A percentile compares a stretch with the other conserved stretches of the same genome.
phyloP scores from a whole-genome alignment of 2,797 vertebrate species.

The Clarias laeviceps region DNA sequence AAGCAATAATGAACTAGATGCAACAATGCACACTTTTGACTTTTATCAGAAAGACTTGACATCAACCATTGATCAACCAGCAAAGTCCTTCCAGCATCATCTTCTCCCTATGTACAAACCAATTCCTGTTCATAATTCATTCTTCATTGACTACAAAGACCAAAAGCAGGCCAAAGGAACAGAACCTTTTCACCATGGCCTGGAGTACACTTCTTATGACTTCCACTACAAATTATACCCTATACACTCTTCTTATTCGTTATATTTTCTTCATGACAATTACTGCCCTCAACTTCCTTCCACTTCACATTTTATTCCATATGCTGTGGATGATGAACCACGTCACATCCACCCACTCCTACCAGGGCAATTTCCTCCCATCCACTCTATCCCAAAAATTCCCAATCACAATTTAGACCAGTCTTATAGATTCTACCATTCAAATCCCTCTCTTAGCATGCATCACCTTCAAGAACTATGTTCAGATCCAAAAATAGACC shows the following conservation, averaged over 20 bases:
- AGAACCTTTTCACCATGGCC: constrained; percentile 32
- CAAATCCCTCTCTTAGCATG: constrained; percentile 72
- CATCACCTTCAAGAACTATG: constrained; percentile 78
- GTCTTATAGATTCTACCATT: constrained; percentile 80
- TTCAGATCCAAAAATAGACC: constrained; percentile 66
- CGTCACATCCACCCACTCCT: constrained; percentile 73
- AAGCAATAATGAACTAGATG: neutral
- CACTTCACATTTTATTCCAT: constrained; percentile 62
- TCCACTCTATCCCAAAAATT: constrained; percentile 63
- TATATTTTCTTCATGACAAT: constrained; percentile 78
- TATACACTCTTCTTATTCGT: constrained; percentile 76
- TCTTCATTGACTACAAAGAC: constrained; percentile 51
- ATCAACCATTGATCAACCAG: constrained; percentile 52
- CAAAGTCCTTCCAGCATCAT: constrained; percentile 65
- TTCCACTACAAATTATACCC: constrained; percentile 71
- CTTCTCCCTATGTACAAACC: constrained; percentile 78
- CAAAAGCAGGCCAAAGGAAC: neutral
- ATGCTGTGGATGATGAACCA: constrained; percentile 74
- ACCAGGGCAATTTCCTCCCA: constrained; percentile 77
- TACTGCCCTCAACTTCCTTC: constrained; percentile 67
- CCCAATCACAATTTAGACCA: constrained; percentile 67
- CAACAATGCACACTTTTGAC: constrained; percentile 74
- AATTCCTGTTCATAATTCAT: constrained; percentile 77
- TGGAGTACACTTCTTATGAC: constrained; percentile 80
- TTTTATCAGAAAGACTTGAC: constrained; percentile 73